A percentile compares a stretch with the other conserved stretches of the same genome.
Conservation (phyloP, 2,113 vertebrate genomes). For the Phalacrocorax pelagicus region DNA sequence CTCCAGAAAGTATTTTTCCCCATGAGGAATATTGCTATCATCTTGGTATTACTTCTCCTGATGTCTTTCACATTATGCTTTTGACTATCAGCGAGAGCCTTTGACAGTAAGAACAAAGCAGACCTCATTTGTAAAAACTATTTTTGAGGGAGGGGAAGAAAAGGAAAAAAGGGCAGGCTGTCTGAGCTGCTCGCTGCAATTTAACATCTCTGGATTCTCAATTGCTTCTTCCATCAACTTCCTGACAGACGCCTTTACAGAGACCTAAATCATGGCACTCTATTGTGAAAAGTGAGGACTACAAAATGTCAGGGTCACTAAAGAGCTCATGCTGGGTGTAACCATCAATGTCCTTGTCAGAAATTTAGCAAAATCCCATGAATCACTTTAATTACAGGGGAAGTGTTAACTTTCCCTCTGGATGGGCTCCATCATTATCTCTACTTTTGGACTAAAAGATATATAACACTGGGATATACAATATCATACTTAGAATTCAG, state of each 20-base stretch:
- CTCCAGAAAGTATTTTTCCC: background rate
- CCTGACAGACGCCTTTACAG: background rate
- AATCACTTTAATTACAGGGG: background rate
- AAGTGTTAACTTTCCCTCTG: background rate
- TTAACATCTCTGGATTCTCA: background rate
- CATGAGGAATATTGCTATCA: fast-evolving
- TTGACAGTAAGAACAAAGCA: background rate
- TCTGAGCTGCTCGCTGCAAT: background rate
- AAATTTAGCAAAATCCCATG: background rate
- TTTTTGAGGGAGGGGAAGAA: background rate
- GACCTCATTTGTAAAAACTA: background rate
- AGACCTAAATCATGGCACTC: background rate
- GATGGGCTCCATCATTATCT: background rate
- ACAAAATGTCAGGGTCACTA: background rate
- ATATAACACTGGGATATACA: fast-evolving
- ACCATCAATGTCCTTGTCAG: background rate
- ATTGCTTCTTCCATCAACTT: background rate
- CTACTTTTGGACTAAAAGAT: background rate
- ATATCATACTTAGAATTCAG: background rate
- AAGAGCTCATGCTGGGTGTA: background rate
- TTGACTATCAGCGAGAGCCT: background rate
- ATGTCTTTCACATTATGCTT: background rate
- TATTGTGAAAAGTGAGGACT: background rate
- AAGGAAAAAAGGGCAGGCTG: background rate
- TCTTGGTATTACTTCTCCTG: background rate